Percentiles rank a stretch among this genome's conserved stretches.
Evolutionary conservation across 1,140 invertebrate genomes (phyloP).

Genomic region (Tetraneura akinire): DNA sequence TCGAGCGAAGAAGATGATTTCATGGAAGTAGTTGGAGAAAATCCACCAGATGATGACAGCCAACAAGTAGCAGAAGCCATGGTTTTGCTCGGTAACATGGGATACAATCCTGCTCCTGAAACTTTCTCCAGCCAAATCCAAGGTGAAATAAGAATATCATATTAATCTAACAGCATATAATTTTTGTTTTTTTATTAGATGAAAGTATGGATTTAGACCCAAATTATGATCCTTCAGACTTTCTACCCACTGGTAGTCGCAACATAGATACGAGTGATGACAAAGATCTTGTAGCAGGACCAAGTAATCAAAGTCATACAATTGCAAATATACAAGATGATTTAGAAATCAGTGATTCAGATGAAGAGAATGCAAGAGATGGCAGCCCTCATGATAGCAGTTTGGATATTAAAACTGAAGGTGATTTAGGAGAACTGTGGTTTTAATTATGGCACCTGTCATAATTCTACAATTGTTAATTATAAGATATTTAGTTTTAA

Average conservation of each 20-base stretch:
- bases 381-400: slow-evolving; percentile 30
- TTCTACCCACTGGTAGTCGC: slow-evolving; percentile 60
- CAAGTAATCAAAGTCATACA: slow-evolving; percentile 25
- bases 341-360: slow-evolving; percentile 77
- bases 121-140: slow-evolving; percentile 26
- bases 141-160: slow-evolving; percentile 41
- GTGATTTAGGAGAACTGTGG: slow-evolving; percentile 49
- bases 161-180: slow-evolving; percentile 48
- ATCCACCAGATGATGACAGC: slow-evolving; percentile 59
- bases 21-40: slow-evolving; percentile 63
- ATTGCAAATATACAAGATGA: slow-evolving; percentile 68
- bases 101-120: slow-evolving; percentile 63
- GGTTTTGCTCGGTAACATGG: slow-evolving; percentile 78
- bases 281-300: not conserved
- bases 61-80: slow-evolving; percentile 71
- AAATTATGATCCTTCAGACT: slow-evolving; percentile 85
- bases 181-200: slow-evolving; percentile 60
- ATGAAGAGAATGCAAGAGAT: slow-evolving; percentile 64
- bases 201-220: slow-evolving; percentile 80
- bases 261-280: slow-evolving; percentile 53
- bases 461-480: not conserved
- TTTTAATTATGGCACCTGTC: slow-evolving; percentile 41
- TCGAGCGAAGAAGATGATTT: slow-evolving; percentile 74
- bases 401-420: slow-evolving; percentile 37
- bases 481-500: not conserved